Evolutionary conservation across 2,113 vertebrate species (phyloP), one percentile per base, ranked within the genome.

Genomic region (Myrmecophaga tridactyla): DNA sequence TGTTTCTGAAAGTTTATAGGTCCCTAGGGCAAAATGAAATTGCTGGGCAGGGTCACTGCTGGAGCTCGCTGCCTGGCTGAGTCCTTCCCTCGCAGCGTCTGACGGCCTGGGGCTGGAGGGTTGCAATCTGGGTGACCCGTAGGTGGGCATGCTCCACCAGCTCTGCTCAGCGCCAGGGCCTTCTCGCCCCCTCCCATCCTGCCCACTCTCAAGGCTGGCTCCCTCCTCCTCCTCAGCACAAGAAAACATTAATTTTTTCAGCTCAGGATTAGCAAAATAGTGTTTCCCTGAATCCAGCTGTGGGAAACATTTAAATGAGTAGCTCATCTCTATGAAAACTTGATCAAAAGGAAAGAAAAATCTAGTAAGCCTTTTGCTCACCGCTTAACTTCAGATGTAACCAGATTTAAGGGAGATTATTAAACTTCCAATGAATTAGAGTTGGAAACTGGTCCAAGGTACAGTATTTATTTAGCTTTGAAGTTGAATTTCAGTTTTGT

Each of bases 271-370:
- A 60, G n/a, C 10, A 46, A 93, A 90, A 70, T 25, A 94, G 53
- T 27, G 25, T 56, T 83, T 96, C 67, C 82, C 76, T 77, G 72
- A 56, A 72, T 53, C 70, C 51, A 93, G 36, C 83, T 86, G 20
- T 31, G 18, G 75, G 43, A 91, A 92, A 81, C 86, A 84, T 58
- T 84, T 43, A 86, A 94, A 86, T 25, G 41, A 94, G 10, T 78
- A 85, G 94, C 62, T 80, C 46, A 63, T 70, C 60, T 89, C 63
- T 89, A 75, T 60, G 92, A 81, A 93, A 93, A 80, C 89, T 21
- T 53, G 69, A 85, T 77, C 29, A 56, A 23, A 86, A 91, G 58
- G 67, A 60, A 86, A 67, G 25, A 76, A 73, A 48, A 58, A 58
- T 77, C 43, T 92, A 83, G 75, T 29, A 58, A 82, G 27, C 12